Conservation (phyloP, 2,113 vertebrate genomes). For the Ceuthmochares aereus region DNA sequence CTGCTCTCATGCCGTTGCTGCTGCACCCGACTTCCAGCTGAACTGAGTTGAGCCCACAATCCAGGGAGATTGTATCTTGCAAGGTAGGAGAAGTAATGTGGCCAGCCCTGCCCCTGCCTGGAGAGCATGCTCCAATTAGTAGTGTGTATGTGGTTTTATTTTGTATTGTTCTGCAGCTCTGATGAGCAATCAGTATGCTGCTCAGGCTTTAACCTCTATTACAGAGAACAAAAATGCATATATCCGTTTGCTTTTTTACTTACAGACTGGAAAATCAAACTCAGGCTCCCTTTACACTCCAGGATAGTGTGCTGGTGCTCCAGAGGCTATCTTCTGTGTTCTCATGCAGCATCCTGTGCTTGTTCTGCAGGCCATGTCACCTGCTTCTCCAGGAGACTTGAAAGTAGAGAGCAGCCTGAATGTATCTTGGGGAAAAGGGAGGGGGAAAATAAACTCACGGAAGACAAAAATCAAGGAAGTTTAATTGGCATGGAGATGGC, state of each 20-base stretch:
- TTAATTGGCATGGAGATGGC: background rate
- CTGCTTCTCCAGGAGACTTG: background rate
- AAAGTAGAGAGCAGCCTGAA: background rate
- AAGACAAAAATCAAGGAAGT: background rate
- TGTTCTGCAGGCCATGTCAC: background rate
- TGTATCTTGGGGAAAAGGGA: background rate
- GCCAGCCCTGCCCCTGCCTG: background rate
- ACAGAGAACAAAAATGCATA: background rate
- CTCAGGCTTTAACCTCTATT: background rate
- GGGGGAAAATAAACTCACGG: background rate
- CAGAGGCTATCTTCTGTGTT: background rate
- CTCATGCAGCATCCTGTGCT: background rate
- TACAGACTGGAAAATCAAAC: background rate
- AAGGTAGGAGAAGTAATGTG: slow-evolving; percentile 39
- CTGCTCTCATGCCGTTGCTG: background rate
- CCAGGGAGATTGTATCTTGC: background rate
- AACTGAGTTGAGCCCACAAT: background rate
- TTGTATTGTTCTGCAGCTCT: background rate
- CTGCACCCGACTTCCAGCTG: background rate
- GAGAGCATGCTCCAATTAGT: background rate
- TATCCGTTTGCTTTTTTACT: background rate
- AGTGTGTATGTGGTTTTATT: background rate
- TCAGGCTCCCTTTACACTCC: background rate
- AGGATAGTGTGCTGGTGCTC: background rate
- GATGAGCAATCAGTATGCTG: background rate